Conservation (phyloP, 2,113 vertebrate species). For the Rhegmatorhina hoffmannsi region DNA sequence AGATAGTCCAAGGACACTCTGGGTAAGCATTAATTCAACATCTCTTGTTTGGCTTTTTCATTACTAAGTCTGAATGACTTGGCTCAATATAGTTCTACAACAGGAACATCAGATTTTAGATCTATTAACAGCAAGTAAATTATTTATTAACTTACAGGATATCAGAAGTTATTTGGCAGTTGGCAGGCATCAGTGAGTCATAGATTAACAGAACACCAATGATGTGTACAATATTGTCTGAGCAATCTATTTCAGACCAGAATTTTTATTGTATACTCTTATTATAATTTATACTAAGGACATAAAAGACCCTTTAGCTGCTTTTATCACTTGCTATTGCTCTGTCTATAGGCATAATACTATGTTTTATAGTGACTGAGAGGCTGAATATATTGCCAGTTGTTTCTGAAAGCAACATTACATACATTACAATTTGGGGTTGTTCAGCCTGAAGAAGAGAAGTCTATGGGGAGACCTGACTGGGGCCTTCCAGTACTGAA, state of each 20-base stretch:
- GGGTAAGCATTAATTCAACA: neutral
- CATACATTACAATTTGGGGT: neutral
- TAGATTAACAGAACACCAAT: neutral
- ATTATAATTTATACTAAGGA: neutral
- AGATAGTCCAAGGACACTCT: neutral
- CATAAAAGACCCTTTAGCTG: neutral
- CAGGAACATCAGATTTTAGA: slow-evolving; percentile 63
- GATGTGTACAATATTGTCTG: neutral
- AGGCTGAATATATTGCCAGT: neutral
- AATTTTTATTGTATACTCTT: neutral
- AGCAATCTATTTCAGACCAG: neutral
- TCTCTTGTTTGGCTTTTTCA: neutral
- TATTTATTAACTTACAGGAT: slow-evolving; percentile 65
- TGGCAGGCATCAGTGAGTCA: slow-evolving; percentile 35
- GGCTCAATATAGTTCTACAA: slow-evolving; percentile 23
- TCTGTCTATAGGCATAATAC: neutral
- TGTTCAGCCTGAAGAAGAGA: neutral
- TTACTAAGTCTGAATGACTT: slow-evolving; percentile 27
- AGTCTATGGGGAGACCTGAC: neutral
- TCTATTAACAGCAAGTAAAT: slow-evolving; percentile 61
- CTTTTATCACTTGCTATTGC: neutral
- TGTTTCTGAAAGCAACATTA: neutral
- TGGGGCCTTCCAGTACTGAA: neutral
- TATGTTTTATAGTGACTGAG: neutral
- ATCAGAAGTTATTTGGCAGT: slow-evolving; percentile 50